Percentiles rank a stretch among this genome's conserved stretches.
These are phyloP conservation scores for Bradypodion pumilum DNA, from an alignment of 2,797 vertebrate species.

Conservation along the genomic window DNA sequence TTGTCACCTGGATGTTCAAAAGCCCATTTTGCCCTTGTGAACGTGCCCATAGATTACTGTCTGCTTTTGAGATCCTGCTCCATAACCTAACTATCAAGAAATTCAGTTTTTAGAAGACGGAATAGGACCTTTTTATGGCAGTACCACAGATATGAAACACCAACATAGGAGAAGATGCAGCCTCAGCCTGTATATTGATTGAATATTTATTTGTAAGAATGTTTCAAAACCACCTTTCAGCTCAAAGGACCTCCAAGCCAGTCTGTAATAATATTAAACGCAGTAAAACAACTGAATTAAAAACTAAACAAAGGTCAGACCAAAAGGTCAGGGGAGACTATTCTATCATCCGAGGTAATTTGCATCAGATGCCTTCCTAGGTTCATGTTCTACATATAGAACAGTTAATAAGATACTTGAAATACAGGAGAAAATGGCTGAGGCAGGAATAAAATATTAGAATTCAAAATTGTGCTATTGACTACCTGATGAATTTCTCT, in stretches of 20 bases:
- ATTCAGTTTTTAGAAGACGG: neutral
- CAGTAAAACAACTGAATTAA: neutral
- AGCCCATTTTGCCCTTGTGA: neutral
- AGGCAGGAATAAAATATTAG: slow-evolving; percentile 39
- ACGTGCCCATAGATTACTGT: neutral
- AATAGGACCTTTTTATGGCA: too few species aligned
- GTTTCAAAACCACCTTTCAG: neutral
- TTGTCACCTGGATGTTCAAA: neutral
- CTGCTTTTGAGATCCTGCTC: neutral
- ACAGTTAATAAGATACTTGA: slow-evolving; percentile 18
- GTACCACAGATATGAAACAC: too few species aligned
- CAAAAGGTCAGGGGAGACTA: neutral
- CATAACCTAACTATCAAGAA: neutral
- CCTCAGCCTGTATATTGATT: too few species aligned
- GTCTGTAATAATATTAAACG: neutral
- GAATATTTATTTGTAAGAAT: too few species aligned
- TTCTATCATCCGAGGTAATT: slow-evolving; percentile 20
- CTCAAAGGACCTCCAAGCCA: neutral
- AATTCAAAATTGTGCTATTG: slow-evolving; percentile 27
- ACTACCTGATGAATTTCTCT: slow-evolving; percentile 32
- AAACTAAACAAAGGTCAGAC: neutral
- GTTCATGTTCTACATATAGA: neutral
- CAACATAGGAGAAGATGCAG: too few species aligned
- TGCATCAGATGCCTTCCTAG: slow-evolving; percentile 12
- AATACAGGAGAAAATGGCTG: slow-evolving; percentile 38